Conservation (phyloP, 2,797 vertebrate genomes). For the Dromococcyx pavoninus region DNA sequence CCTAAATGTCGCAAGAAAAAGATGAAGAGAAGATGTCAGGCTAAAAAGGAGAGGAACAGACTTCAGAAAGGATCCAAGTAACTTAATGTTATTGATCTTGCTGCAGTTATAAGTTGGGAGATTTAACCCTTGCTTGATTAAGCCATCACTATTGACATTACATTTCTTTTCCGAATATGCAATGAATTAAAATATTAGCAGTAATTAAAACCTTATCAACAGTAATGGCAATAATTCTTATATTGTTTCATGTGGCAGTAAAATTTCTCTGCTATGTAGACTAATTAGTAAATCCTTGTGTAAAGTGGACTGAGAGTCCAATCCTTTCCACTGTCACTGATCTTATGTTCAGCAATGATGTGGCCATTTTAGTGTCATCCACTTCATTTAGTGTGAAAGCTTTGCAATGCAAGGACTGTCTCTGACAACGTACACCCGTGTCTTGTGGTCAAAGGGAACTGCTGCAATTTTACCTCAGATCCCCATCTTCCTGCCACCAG, state of each 20-base stretch:
- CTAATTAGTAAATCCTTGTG: background rate
- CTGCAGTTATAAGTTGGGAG: constrained; percentile 59
- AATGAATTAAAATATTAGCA: background rate
- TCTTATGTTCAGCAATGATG: background rate
- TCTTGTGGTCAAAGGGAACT: fast-evolving
- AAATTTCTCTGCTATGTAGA: background rate
- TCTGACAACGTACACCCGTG: fast-evolving
- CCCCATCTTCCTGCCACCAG: background rate
- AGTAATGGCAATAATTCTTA: background rate
- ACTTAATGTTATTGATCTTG: constrained; percentile 70
- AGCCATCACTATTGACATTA: background rate
- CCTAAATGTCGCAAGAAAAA: constrained; percentile 71
- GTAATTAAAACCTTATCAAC: background rate
- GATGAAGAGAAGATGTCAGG: constrained; percentile 57
- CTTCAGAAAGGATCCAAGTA: constrained; percentile 68
- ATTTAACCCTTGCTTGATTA: constrained; percentile 68
- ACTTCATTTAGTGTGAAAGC: background rate
- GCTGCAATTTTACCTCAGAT: background rate
- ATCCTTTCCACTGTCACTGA: background rate
- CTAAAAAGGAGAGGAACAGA: constrained; percentile 55
- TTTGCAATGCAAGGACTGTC: background rate
- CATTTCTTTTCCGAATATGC: background rate
- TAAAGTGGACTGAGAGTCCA: background rate
- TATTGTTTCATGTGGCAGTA: background rate
- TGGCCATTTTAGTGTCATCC: background rate